These are phyloP conservation scores for Ochlodes sylvanus DNA, from an alignment of 2,888 invertebrate genomes.

Conservation along the genomic window DNA sequence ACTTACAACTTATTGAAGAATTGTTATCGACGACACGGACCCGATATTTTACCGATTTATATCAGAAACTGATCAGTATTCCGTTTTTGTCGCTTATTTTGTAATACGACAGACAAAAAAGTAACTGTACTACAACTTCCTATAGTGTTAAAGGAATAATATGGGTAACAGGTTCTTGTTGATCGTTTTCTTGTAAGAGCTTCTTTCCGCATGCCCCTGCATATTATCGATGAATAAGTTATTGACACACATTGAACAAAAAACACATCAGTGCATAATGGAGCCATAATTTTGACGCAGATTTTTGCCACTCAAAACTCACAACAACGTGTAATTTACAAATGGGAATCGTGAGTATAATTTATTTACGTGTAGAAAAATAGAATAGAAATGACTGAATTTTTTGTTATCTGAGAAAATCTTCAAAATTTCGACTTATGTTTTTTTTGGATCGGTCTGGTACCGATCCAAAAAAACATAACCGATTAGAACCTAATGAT, in stretches of 20 bases:
- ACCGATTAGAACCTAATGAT: too few relatives aligned
- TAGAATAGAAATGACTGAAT: background rate
- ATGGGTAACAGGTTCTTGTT: constrained; percentile 13
- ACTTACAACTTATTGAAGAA: background rate
- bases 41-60: background rate
- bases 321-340: constrained; percentile 1
- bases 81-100: background rate
- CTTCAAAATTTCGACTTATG: too few relatives aligned
- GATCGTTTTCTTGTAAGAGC: constrained; percentile 15
- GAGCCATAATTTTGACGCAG: background rate
- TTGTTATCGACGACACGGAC: background rate
- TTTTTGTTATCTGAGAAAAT: too few relatives aligned
- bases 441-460: too few relatives aligned
- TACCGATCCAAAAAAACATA: too few relatives aligned
- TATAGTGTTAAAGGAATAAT: constrained; percentile 4
- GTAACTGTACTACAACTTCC: background rate
- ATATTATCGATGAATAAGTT: constrained; percentile 8
- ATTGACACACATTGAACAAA: constrained; percentile 12
- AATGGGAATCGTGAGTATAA: background rate
- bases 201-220: constrained; percentile 7
- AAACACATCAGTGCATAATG: constrained; percentile 7
- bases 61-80: background rate
- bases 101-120: background rate
- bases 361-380: background rate
- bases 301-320: background rate